These are phyloP conservation scores for Ferrisia virgata DNA, from an alignment of 2,888 invertebrate genomes.

Conservation along the genomic window DNA sequence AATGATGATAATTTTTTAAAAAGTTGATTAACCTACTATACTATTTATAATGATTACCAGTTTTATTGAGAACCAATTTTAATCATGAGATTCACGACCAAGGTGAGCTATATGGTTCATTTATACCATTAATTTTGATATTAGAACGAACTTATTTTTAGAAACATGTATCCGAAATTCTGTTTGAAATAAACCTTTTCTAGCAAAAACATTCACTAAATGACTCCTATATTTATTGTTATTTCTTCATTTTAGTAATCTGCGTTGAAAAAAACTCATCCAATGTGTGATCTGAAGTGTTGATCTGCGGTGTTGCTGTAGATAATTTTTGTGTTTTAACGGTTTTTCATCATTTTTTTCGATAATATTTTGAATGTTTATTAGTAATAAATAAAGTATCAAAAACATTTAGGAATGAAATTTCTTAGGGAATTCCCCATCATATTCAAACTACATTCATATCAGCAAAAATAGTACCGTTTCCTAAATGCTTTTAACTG, in stretches of 20 bases:
- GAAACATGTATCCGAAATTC: background rate
- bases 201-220: background rate
- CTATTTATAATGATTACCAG: background rate
- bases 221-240: background rate
- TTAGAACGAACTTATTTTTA: conserved; percentile 4
- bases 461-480: background rate
- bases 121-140: background rate
- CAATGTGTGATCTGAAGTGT: conserved; percentile 3
- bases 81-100: conserved; percentile 42
- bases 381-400: background rate
- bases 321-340: conserved; percentile 9
- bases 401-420: background rate
- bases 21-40: background rate
- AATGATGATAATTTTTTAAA: background rate
- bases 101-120: conserved; percentile 36
- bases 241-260: background rate
- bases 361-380: background rate
- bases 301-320: background rate
- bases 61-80: background rate
- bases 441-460: background rate
- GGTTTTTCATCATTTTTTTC: conserved; percentile 24
- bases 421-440: background rate
- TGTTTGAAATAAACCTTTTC: background rate
- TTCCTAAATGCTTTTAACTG: background rate
- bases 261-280: background rate